Conservation (phyloP, 2,797 vertebrate genomes). For the Poliocrania exsul region DNA sequence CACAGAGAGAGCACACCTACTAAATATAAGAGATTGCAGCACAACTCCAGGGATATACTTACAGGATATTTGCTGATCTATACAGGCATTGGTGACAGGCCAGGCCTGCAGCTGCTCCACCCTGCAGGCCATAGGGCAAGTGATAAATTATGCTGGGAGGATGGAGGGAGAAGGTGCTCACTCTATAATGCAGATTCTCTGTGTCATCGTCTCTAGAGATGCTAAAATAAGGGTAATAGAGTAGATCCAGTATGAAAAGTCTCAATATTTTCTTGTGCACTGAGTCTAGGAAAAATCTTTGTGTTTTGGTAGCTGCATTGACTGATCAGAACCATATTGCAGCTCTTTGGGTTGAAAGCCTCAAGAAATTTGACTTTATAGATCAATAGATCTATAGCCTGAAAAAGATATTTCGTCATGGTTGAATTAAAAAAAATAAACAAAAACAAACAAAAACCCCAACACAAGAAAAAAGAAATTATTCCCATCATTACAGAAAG, state of each 20-base stretch:
- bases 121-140: not conserved
- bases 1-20: not conserved
- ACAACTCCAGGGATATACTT: not conserved
- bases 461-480: too few relatives aligned
- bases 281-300: not conserved
- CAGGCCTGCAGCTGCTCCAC: not conserved
- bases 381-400: not conserved
- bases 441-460: accelerated
- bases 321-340: accelerated
- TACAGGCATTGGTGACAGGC: accelerated
- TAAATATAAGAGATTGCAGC: not conserved
- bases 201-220: not conserved
- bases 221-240: not conserved
- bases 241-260: not conserved
- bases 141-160: not conserved
- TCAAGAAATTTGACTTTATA: not conserved
- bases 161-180: not conserved
- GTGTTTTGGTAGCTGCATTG: not conserved
- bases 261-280: not conserved
- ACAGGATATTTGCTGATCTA: not conserved
- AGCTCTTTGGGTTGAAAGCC: not conserved
- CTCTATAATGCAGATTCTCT: not conserved
- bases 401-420: not conserved
- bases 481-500: not conserved
- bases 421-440: not conserved